Percentiles rank a stretch among this genome's conserved stretches.
These are phyloP conservation scores for Taphrorychus bicolor DNA, from an alignment of 2,888 invertebrate genomes.

Conservation along the genomic window DNA sequence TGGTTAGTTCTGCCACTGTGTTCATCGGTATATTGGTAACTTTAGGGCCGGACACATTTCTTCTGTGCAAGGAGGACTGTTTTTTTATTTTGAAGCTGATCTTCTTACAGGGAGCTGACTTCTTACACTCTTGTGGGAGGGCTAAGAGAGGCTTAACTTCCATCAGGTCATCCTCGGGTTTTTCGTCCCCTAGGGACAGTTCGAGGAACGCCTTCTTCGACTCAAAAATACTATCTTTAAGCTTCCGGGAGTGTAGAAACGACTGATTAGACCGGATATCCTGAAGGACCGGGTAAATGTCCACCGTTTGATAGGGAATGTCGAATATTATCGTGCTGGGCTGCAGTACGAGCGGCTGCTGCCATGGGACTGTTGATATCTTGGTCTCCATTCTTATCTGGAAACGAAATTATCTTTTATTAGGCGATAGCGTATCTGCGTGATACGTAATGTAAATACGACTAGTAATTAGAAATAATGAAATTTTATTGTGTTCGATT, in stretches of 20 bases:
- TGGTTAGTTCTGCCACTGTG: slow-evolving; percentile 72
- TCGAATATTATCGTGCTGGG: slow-evolving; percentile 32
- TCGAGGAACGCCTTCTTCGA: slow-evolving; percentile 51
- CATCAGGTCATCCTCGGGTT: slow-evolving; percentile 39
- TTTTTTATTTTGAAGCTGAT: slow-evolving; percentile 70
- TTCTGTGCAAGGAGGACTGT: slow-evolving; percentile 59
- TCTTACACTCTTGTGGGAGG: slow-evolving; percentile 28
- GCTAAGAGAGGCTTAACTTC: slow-evolving; percentile 37
- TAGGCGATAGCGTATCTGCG: not conserved
- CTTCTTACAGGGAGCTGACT: slow-evolving; percentile 61
- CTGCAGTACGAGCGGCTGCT: slow-evolving; percentile 23
- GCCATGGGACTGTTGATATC: slow-evolving; percentile 34
- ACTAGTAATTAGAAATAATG: not conserved
- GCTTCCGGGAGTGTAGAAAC: slow-evolving; percentile 31
- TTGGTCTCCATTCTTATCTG: slow-evolving; percentile 37
- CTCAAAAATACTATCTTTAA: slow-evolving; percentile 47
- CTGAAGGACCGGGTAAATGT: slow-evolving; percentile 27
- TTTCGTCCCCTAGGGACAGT: slow-evolving; percentile 40
- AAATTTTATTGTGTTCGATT: not conserved
- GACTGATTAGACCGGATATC: slow-evolving; percentile 25
- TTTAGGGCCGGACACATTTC: slow-evolving; percentile 58
- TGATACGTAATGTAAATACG: not conserved
- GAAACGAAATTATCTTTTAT: slow-evolving; percentile 23
- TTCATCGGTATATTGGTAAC: slow-evolving; percentile 54
- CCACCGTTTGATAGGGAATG: slow-evolving; percentile 25